Evolutionary conservation across 2,888 invertebrate species (phyloP), one percentile per base, ranked within the genome.

Genomic region (Temnothorax rugatulus): DNA sequence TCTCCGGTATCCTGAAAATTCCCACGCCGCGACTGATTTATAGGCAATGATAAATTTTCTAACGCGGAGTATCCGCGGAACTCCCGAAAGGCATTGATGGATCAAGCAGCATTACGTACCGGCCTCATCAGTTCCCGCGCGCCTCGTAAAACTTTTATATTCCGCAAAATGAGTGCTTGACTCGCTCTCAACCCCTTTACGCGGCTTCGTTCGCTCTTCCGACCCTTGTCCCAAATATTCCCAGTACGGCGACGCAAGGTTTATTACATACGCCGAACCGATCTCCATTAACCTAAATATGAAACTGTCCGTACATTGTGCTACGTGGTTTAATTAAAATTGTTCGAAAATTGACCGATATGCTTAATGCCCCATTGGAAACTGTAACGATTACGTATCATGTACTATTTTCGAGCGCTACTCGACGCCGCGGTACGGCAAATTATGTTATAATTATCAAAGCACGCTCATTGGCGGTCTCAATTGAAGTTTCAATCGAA

Each of bases 111-210:
- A 92, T 91, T 91, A 89, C 88, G 84, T 75, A 82, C 84, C 76
- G 83, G 63, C 63, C 89, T 91, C 90, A 89, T 90, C 91, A 83
- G 88, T 87, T 85, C 87, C 64, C 87, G 59, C 64, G 87, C 83
- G 85, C 71, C 87, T 90, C 90, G 89, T 91, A 88, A 89, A 91
- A 91, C 86, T 92, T 92, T 92, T 89, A 89, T 91, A 88, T 90
- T 90, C 86, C 76, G 64, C 76, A 66, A 84, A 91, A 89, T 89
- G 87, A 89, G 83, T 81, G 74, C 44, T 84, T 86, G 73, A 85
- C 77, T 86, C 64, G 18, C 54, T 74, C 9, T 18, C 57, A 25
- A 34, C 34, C 81, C 47, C 69, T 64, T 34, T 15, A 11, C 63
- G 29, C 66, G 47, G 44, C 25, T 41, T 44, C 29, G 21, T 4